Percentiles rank a stretch among this genome's conserved stretches.
phyloP scores from a whole-genome alignment of 2,113 vertebrate species.

The Aplodontia rufa region DNA sequence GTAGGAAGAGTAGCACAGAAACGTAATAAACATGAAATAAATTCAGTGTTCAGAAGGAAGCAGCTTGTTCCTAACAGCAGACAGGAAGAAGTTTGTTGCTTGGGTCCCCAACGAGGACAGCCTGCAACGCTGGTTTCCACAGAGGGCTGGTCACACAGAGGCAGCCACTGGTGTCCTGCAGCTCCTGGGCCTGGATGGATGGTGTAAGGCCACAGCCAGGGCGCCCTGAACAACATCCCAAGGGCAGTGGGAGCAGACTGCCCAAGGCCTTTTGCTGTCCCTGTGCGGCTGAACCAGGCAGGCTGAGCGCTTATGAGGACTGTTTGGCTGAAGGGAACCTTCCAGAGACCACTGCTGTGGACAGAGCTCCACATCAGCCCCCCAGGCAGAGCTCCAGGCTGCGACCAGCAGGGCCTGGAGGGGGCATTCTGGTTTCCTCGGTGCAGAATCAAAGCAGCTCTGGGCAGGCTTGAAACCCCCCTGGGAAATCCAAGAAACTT shows the following conservation, averaged over 20 bases:
- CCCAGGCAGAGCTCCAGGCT: background rate
- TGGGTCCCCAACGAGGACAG: too few relatives aligned
- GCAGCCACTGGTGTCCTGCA: rapidly evolving
- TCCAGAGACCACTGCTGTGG: background rate
- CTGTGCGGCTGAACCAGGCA: background rate
- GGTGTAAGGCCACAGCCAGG: background rate
- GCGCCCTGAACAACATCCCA: rapidly evolving
- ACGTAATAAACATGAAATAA: background rate
- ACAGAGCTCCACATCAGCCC: background rate
- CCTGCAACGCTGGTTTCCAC: background rate
- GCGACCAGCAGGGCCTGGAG: too few relatives aligned
- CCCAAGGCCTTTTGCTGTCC: too few relatives aligned
- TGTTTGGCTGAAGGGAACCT: background rate
- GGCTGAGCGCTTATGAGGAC: background rate
- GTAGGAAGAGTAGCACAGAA: background rate
- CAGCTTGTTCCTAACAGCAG: background rate
- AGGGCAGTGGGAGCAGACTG: rapidly evolving
- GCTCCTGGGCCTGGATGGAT: background rate
- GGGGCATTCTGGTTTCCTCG: too few relatives aligned
- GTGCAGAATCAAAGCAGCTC: too few relatives aligned
- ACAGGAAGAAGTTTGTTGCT: background rate
- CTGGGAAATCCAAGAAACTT: background rate
- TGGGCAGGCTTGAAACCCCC: too few relatives aligned
- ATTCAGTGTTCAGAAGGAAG: background rate
- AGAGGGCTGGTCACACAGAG: too few relatives aligned